Base-by-base conservation (phyloP, 2,797 vertebrate species). In the Phrynocephalus forsythii region DNA sequence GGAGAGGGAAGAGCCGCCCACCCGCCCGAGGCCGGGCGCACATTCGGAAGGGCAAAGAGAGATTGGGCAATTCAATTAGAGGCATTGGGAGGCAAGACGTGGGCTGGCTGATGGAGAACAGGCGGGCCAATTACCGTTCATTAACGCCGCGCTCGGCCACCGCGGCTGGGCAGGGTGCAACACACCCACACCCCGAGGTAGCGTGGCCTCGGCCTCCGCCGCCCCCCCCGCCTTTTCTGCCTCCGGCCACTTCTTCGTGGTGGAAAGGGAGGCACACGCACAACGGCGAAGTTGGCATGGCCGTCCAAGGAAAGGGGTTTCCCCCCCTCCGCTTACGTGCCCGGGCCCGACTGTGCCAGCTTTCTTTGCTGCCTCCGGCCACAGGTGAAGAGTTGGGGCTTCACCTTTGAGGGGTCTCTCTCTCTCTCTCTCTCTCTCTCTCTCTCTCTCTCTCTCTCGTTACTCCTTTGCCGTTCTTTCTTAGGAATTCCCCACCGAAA, bases 221-320 rank as follows among this genome's bases (percentile, higher is more conserved):
- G 28, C 52, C 5, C 50, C 69, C 38, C 11, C 20, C 63, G 71
- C 56, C 33, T 33, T 1, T 4, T 24, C 24, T n/a, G 68, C 67
- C 22, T 60, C 15, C 6, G 7, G 33, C 75, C 9, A 18, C 72
- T 73, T 69, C 44, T 0, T 52, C 28, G 48, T 16, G 44, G 22
- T 0, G 1, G 0, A 28, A 56, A 33, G 0, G 73, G 60, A 3
- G 0, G 2, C 2, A 0, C n/a, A 1, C 10, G 8, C 0, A 56
- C 38, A 1, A 0, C 0, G 72, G 0, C 33, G 22, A 0, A n/a
- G 0, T 26, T 0, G 66, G 11, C 0, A 1, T 0, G 1, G 60
- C 0, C 66, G 73, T n/a, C 15, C 0, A 24, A 16, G 3, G 0
- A 26, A 6, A 1, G 4, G 2, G n/a, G 6, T 13, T 6, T 1